Percentiles rank a stretch among this genome's conserved stretches.
Conservation (phyloP, 2,797 vertebrate species). For the Cynodonichthys magdalenae region DNA sequence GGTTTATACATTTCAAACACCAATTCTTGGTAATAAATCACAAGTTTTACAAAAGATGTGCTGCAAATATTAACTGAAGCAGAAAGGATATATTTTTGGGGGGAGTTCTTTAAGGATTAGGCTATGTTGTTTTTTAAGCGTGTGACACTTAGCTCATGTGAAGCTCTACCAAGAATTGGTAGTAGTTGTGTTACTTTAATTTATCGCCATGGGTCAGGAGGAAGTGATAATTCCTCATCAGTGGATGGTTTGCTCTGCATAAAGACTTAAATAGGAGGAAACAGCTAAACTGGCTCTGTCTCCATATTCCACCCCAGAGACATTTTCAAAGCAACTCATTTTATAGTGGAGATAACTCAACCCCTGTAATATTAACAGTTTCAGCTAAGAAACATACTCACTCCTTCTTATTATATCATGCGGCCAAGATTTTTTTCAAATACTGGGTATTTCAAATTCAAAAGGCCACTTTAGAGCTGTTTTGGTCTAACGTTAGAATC, state of each 20-base stretch:
- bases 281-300: constrained; percentile 1
- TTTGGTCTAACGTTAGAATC: background rate
- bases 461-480: background rate
- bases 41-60: constrained; percentile 20
- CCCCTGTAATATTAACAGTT: background rate
- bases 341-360: background rate
- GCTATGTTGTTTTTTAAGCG: background rate
- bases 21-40: constrained; percentile 13
- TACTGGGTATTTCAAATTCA: background rate
- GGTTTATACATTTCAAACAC: constrained; percentile 44
- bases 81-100: constrained; percentile 1
- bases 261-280: background rate
- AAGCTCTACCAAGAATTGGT: background rate
- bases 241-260: background rate
- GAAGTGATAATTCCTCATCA: background rate
- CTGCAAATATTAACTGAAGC: constrained; percentile 36
- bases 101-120: constrained; percentile 6
- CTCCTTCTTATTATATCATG: background rate
- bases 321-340: constrained; percentile 5
- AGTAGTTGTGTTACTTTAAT: background rate
- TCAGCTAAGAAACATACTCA: too few species aligned
- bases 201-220: background rate
- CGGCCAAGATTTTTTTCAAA: background rate
- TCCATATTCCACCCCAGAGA: background rate
- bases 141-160: background rate